phyloP scores from a whole-genome alignment of 2,797 vertebrate genomes.

The Falco biarmicus region DNA sequence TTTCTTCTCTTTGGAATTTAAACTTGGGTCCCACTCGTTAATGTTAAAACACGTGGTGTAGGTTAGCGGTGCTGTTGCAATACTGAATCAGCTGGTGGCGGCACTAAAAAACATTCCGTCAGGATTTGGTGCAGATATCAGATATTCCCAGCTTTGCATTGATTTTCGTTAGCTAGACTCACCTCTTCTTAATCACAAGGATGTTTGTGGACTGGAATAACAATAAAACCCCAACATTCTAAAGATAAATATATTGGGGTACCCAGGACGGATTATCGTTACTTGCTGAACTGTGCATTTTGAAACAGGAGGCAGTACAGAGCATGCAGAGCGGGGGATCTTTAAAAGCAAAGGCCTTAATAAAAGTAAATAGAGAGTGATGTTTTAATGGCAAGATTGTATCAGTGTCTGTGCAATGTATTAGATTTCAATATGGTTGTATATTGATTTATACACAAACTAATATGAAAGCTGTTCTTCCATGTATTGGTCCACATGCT shows the following conservation, averaged over 20 bases:
- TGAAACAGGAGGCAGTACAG: background rate
- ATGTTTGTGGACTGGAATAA: background rate
- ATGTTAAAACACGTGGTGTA: background rate
- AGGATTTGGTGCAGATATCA: background rate
- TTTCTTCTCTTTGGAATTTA: background rate
- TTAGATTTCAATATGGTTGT: background rate
- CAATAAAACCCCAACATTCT: background rate
- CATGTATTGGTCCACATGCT: background rate
- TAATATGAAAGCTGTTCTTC: background rate
- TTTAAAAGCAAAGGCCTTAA: background rate
- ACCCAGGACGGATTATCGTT: background rate
- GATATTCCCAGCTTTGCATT: background rate
- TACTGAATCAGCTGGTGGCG: background rate
- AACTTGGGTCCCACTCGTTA: background rate
- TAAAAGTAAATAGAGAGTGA: background rate
- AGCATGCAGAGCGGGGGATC: background rate
- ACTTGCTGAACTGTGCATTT: background rate
- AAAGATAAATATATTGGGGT: background rate
- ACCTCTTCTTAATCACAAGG: background rate
- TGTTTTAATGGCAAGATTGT: background rate
- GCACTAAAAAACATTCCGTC: background rate
- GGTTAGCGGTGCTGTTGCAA: background rate
- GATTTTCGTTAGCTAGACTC: background rate
- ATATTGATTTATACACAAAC: constrained; percentile 16
- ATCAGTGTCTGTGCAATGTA: background rate